phyloP scores from a whole-genome alignment of 2,113 vertebrate species.

The Grus americana region DNA sequence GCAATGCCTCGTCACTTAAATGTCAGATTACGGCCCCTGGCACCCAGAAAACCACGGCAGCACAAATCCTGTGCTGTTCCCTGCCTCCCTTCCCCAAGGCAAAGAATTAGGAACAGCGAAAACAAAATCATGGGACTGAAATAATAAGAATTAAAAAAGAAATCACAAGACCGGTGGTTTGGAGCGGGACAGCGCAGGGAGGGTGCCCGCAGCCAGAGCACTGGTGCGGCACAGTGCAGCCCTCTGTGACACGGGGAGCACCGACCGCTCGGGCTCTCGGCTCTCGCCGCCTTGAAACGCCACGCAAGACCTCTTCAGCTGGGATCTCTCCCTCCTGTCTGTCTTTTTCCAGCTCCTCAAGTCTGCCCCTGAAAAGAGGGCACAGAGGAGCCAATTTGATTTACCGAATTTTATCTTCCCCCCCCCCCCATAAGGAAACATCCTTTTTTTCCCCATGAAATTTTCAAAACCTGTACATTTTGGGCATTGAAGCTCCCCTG shows the following conservation, averaged over 20 bases:
- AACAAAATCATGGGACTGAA: constrained; percentile 66
- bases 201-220: not conserved
- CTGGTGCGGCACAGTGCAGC: not conserved
- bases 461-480: not conserved
- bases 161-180: constrained; percentile 44
- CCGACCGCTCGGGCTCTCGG: not conserved
- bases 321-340: not conserved
- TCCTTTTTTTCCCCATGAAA: not conserved
- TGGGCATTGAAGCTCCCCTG: not conserved
- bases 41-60: not conserved
- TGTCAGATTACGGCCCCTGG: not conserved
- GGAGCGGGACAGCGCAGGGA: not conserved
- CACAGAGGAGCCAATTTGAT: not conserved
- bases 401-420: not conserved
- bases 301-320: not conserved
- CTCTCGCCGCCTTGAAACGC: not conserved
- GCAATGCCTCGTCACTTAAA: not conserved
- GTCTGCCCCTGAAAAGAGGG: not conserved
- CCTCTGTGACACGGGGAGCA: not conserved
- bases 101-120: not conserved
- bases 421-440: not conserved
- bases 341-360: not conserved
- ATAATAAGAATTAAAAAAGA: not conserved
- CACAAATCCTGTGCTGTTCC: constrained; percentile 4
- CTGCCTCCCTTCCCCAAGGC: constrained; percentile 17